phyloP scores from a whole-genome alignment of 2,797 vertebrate genomes.

The Pseudochromis fuscus region DNA sequence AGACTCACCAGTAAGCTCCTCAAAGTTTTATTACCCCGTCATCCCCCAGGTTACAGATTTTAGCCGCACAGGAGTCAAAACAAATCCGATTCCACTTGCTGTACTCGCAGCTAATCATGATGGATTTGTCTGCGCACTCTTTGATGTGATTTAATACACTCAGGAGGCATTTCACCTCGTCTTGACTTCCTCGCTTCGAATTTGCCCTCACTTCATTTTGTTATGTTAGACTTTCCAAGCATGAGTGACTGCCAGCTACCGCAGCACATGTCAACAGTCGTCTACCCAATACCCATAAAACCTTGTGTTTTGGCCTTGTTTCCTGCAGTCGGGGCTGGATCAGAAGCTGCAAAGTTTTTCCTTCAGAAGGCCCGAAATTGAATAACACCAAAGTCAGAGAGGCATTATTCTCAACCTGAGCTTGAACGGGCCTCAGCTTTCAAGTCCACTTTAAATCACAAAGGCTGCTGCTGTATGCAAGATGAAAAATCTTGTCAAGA shows the following conservation, averaged over 20 bases:
- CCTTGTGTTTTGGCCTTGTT: constrained; percentile 46
- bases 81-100: constrained; percentile 63
- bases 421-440: background rate
- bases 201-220: constrained; percentile 57
- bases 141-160: constrained; percentile 73
- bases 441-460: background rate
- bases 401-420: background rate
- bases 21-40: constrained; percentile 48
- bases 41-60: constrained; percentile 60
- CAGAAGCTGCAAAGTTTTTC: constrained; percentile 44
- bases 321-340: constrained; percentile 33
- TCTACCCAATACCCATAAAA: constrained; percentile 38
- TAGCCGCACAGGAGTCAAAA: constrained; percentile 57
- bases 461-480: background rate
- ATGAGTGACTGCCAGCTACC: constrained; percentile 52
- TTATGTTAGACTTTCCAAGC: constrained; percentile 52
- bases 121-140: constrained; percentile 66
- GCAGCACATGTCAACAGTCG: constrained; percentile 45
- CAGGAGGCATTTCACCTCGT: constrained; percentile 63
- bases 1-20: constrained; percentile 34
- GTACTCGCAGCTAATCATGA: constrained; percentile 54
- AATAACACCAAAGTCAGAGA: background rate
- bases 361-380: background rate
- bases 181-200: constrained; percentile 56
- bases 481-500: background rate